A percentile compares a stretch with the other conserved stretches of the same genome.
These are phyloP conservation scores for Austrolebias charrua DNA, from an alignment of 2,797 vertebrate species.

Conservation along the genomic window DNA sequence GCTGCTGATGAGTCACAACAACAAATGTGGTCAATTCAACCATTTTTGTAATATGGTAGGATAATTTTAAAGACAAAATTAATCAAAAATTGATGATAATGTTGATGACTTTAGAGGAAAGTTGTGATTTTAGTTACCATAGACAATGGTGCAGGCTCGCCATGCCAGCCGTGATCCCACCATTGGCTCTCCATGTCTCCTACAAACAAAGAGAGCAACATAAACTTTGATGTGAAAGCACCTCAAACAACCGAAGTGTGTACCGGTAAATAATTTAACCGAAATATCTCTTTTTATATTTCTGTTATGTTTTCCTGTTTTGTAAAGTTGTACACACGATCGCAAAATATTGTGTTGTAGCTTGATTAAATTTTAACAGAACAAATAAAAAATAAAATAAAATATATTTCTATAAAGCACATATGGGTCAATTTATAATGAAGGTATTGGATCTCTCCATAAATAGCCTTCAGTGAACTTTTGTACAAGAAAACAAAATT, in stretches of 20 bases:
- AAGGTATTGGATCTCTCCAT: no score
- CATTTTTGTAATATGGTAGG: neutral
- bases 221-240: neutral
- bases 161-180: slow-evolving; percentile 94
- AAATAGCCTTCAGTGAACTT: no score
- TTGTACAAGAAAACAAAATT: no score
- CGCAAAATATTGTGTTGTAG: no score
- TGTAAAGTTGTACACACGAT: no score
- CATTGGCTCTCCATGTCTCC: slow-evolving; percentile 98
- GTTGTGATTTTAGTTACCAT: slow-evolving; percentile 85
- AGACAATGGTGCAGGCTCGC: slow-evolving; percentile 88
- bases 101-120: neutral
- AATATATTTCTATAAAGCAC: no score
- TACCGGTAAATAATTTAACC: neutral
- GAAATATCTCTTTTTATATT: no score
- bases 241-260: neutral
- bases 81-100: neutral
- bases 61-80: neutral
- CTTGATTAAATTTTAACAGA: no score
- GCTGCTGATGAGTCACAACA: slow-evolving; percentile 80
- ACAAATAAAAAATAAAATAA: no score
- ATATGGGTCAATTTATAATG: no score
- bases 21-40: slow-evolving; percentile 22
- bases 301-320: no score
- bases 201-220: slow-evolving; percentile 53